Evolutionary conservation across 2,797 vertebrate genomes (phyloP).

Genomic region (Fistularia commersonii): DNA sequence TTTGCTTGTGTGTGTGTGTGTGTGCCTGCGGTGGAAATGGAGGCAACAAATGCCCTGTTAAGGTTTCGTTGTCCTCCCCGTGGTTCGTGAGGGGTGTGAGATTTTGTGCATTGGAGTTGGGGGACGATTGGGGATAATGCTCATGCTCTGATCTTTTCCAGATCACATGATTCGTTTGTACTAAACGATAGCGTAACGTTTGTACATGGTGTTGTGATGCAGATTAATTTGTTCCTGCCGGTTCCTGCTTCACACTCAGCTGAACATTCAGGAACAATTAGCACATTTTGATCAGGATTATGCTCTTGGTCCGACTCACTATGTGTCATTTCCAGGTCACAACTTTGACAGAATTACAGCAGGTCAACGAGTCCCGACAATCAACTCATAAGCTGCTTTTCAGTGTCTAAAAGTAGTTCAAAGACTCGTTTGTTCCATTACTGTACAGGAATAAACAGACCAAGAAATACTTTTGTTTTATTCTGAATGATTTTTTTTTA

Average conservation of each 20-base stretch:
- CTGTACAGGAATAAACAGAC: no score
- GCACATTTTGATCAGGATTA: slow-evolving; percentile 35
- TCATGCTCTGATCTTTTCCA: not conserved
- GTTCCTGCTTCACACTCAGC: slow-evolving; percentile 1
- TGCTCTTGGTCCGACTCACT: slow-evolving; percentile 14
- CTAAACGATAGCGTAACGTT: slow-evolving; percentile 1
- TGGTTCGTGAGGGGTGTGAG: no score
- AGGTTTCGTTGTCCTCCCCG: no score
- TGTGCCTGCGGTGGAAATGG: no score
- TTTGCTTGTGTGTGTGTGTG: no score
- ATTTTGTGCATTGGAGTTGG: no score
- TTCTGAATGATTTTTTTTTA: no score
- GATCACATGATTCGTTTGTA: slow-evolving; percentile 1
- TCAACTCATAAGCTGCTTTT: not conserved
- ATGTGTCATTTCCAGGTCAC: slow-evolving; percentile 17
- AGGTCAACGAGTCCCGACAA: not conserved
- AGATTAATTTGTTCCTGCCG: not conserved
- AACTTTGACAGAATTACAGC: slow-evolving; percentile 1
- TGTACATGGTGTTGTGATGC: not conserved
- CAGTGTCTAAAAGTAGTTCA: not conserved
- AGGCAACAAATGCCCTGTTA: no score
- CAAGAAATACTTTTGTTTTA: no score
- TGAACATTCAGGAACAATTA: slow-evolving; percentile 32
- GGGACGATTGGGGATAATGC: no score
- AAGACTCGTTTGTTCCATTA: not conserved